Evolutionary conservation across 2,888 invertebrate species (phyloP), one percentile per base, ranked within the genome.

Genomic region (Caenorhabditis angaria): DNA sequence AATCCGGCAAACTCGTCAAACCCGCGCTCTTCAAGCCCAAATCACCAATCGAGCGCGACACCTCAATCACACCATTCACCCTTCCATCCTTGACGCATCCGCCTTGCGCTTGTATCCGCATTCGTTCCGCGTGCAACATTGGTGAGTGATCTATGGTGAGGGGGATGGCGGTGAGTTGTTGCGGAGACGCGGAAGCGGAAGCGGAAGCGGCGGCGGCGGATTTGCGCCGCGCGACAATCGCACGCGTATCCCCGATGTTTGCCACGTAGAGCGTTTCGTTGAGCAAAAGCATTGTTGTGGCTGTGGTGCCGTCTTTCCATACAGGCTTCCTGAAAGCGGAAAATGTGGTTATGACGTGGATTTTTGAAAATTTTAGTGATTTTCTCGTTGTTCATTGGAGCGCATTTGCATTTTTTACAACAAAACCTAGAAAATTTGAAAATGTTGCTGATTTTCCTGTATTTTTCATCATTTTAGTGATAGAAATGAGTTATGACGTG

Each of bases 231-330:
- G 22, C 67, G 35, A 2, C 65, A 35, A 41, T 41, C 18, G 41
- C 41, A 5, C 41, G 41, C 70, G 90, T 90, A 75, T 90, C 90
- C 28, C 90, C 90, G 27, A 90, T 82, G 79, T 90, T 90, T 18
- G 90, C 89, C 32, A 90, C 88, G 79, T 89, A 90, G 58, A 90
- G 75, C 2, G 86, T 87, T 65, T 90, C 88, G 76, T 90, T 89
- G 24, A 90, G 76, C n/a, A 88, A 82, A 20, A 90, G 81, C 28
- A 90, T 84, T 27, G 88, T 85, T n/a, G 89, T 89, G 0, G 89
- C 90, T 27, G 90, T 90, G 0, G 89, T 88, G 1, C 90, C 90
- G 83, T 90, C 90, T 78, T 90, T 90, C 89, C 90, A 89, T 1
- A 88, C 83, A n/a, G 90, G 90, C 72, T 89, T 89, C 35, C 90